Base-by-base conservation (phyloP, 2,888 invertebrate genomes). In the Aphrophora alni region DNA sequence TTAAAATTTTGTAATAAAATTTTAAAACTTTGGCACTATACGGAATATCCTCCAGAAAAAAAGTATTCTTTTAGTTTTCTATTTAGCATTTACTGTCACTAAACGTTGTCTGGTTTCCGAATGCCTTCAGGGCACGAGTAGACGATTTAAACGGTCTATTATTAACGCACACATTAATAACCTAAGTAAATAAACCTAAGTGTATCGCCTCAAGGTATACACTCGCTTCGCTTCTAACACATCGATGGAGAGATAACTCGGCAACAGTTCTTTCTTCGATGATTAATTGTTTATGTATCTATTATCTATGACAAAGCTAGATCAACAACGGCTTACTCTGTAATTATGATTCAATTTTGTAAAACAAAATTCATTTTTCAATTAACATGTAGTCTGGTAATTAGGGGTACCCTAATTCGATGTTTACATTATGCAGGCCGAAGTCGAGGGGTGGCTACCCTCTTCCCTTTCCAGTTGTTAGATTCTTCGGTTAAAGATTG, bases 251-350 rank as follows among this genome's bases (percentile, higher is more conserved):
- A 21, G 59, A 59, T 59, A n/a, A 59, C n/a, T 14, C 44, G 5
- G 21, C 59, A 21, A 14, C 59, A 59, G 59, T 59, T 59, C 21
- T n/a, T n/a, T n/a, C 5, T 59, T 3, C 12, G 12, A 59, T 59
- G 59, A 59, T 59, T 59, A 59, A 59, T 44, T 59, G 59, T 59
- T 59, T 59, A 59, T 21, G 59, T 59, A 59, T 59, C 59, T 59
- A 21, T 21, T 59, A 59, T 59, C 59, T 59, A 59, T 21, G 59
- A 21, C 59, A 21, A 59, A 59, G 59, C 59, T 59, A 59, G 21
- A 2, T 59, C 59, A 59, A 59, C 59, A 59, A 59, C 59, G 59
- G 59, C 21, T 59, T 10, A 10, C 59, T 59, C 59, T 59, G 21
- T 59, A 59, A 59, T 59, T 59, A 59, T 59, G 5, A 59, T 21